Evolutionary conservation across 1,140 invertebrate species (phyloP), one percentile per base, ranked within the genome.

Genomic region (Procambarus virginalis): DNA sequence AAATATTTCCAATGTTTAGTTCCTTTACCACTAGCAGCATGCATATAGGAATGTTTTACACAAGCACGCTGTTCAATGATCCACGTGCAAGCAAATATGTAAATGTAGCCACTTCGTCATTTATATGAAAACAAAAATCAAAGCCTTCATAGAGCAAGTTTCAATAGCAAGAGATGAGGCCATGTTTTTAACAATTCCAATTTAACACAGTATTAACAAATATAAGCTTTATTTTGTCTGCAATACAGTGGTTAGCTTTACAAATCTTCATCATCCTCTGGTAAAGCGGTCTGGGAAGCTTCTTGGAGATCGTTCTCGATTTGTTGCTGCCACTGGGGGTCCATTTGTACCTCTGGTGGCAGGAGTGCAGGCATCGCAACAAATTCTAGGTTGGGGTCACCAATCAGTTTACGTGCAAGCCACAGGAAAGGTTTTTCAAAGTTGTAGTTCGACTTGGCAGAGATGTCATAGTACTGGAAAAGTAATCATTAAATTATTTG

Each of bases 361-460:
- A 98, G 95, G 78, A 99, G 95, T 75, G 99, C 99, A 84, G 99
- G 99, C 97, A 99, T 99, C 20, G 98, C 99, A 76, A 99, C 99
- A 94, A 99, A 99, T 94, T 99, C 99, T 75, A 99, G 94, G 94
- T 99, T 99, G 10, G 17, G 97, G 95, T 99, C 99, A 92, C 99
- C 99, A 93, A 99, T 98, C 92, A 99, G 95, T 94, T 99, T 99
- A 75, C 98, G 96, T 14, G 98, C 99, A 93, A 99, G 94, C 98
- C 98, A 99, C 81, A 99, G 95, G 96, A 99, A 99, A 70, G 99
- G 99, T 94, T 99, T 99, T 94, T 99, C 99, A 94, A 99, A 99
- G 95, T 99, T 99, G 95, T 99, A 99, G 94, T 99, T 99, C 93
- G 98, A 99, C 94, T 99, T 99, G 17, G 99, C 99, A 94, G 98